Conservation (phyloP, 2,113 vertebrate genomes). For the Reinhardtius hippoglossoides region DNA sequence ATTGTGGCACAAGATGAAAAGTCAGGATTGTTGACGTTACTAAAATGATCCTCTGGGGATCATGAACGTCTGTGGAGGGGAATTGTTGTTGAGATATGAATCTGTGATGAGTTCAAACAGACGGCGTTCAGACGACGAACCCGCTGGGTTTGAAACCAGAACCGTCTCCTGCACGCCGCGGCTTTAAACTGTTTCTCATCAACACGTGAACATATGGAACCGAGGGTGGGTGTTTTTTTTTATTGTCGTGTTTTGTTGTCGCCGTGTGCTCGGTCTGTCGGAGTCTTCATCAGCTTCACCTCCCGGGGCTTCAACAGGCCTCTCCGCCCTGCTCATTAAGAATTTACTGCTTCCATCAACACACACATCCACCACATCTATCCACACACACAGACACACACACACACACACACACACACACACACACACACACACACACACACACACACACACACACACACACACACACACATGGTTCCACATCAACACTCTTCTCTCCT, state of each 20-base stretch:
- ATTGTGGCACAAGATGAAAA: too few relatives aligned
- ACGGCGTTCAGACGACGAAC: too few relatives aligned
- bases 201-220: background rate
- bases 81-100: too few relatives aligned
- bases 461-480: constrained; percentile 15
- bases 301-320: constrained; percentile 4
- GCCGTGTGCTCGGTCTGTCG: constrained; percentile 1
- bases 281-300: constrained; percentile 14
- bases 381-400: background rate
- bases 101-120: background rate
- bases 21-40: too few relatives aligned
- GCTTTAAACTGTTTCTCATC: background rate
- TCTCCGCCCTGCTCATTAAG: constrained; percentile 49
- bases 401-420: background rate
- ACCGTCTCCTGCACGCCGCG: background rate
- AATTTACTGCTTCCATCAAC: constrained; percentile 53
- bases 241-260: background rate
- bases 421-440: background rate
- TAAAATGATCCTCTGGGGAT: too few relatives aligned
- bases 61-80: too few relatives aligned
- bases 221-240: too few relatives aligned
- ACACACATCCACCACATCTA: constrained; percentile 34
- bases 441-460: too few relatives aligned
- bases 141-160: background rate
- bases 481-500: too few relatives aligned